Conservation (phyloP, 64 coral and sea anemone species). For the Montipora foliosa region DNA sequence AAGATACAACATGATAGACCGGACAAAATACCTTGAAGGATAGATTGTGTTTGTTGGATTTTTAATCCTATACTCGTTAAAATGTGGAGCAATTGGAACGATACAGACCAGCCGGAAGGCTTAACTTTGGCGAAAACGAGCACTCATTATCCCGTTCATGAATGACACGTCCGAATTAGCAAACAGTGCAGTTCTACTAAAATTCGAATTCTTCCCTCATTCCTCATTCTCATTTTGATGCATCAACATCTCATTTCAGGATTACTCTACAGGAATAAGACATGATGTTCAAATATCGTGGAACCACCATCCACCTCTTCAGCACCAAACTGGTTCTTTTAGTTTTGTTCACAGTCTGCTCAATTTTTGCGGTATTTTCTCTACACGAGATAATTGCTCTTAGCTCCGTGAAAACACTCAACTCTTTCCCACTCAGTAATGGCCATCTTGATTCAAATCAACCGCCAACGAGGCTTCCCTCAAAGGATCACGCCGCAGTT, state of each 20-base stretch:
- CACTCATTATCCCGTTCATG: slow-evolving; percentile 10
- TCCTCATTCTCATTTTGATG: too few species aligned
- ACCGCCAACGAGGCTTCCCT: not conserved
- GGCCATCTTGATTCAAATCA: not conserved
- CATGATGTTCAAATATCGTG: slow-evolving; percentile 53
- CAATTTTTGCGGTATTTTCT: slow-evolving; percentile 29
- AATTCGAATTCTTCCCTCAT: too few species aligned
- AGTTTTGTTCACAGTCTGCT: not conserved
- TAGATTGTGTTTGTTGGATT: not conserved
- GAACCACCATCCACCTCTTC: slow-evolving; percentile 35
- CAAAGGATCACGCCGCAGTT: not conserved
- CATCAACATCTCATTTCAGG: too few species aligned
- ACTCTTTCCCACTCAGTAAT: not conserved
- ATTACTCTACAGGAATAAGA: not conserved
- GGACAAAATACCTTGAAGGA: not conserved
- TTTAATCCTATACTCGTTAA: not conserved
- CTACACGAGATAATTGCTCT: slow-evolving; percentile 21
- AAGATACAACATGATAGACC: not conserved
- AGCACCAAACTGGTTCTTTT: slow-evolving; percentile 55
- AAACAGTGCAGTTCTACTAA: too few species aligned
- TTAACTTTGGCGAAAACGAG: not conserved
- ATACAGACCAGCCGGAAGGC: not conserved
- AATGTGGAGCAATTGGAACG: not conserved
- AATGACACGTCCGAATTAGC: not conserved
- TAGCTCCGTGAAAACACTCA: not conserved